Percentiles rank a stretch among this genome's conserved stretches.
phyloP scores from a whole-genome alignment of 2,888 invertebrate species.

The Stenotaenia linearis region DNA sequence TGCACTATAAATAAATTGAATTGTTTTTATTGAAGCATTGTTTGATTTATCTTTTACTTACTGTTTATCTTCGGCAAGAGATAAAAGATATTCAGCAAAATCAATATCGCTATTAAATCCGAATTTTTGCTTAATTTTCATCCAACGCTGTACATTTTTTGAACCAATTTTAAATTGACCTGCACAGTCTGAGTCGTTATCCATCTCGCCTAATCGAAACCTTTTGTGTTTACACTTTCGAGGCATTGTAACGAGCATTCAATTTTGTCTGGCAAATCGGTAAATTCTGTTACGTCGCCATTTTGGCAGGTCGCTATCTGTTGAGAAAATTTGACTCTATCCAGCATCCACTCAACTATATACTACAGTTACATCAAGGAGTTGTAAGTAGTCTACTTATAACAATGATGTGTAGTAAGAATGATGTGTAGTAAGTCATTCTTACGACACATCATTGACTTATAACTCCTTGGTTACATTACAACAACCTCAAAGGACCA shows the following conservation, averaged over 20 bases:
- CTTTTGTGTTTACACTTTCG: neutral
- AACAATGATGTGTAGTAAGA: too few species aligned
- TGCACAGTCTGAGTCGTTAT: neutral
- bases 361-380: too few species aligned
- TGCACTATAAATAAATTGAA: neutral
- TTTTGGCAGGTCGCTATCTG: neutral
- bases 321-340: neutral
- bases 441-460: too few species aligned
- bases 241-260: neutral
- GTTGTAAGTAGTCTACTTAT: too few species aligned
- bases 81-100: neutral
- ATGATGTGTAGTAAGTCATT: too few species aligned
- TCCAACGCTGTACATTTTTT: neutral
- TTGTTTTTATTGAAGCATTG: neutral
- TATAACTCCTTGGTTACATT: too few species aligned
- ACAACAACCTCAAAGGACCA: too few species aligned
- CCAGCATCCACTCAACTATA: neutral
- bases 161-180: neutral
- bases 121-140: neutral
- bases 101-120: neutral
- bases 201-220: neutral
- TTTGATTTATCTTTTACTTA: neutral
- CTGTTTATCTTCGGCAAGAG: neutral
- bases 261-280: neutral
- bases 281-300: neutral